phyloP scores from a whole-genome alignment of 2,797 vertebrate species.

The Neosilurus mollespiculum region DNA sequence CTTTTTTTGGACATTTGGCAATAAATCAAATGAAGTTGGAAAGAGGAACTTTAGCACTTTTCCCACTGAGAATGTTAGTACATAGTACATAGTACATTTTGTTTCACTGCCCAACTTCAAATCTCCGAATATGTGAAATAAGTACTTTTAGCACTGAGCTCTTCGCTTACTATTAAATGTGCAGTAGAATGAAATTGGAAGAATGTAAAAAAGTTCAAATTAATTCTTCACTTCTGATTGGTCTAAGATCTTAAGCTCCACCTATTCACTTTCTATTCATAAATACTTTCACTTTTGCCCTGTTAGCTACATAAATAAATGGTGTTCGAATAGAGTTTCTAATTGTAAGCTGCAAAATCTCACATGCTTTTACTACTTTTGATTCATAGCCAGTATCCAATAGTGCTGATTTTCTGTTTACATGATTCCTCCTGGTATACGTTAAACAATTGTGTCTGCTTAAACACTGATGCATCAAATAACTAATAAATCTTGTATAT shows the following conservation, averaged over 20 bases:
- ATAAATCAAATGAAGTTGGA: no score
- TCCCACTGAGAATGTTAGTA: no score
- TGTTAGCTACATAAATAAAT: not conserved
- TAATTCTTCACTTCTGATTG: not conserved
- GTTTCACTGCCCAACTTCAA: no score
- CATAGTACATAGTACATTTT: no score
- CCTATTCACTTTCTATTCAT: not conserved
- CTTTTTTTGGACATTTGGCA: no score
- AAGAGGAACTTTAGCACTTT: no score
- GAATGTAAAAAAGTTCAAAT: no score
- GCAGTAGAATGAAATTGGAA: no score
- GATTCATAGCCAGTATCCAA: not conserved
- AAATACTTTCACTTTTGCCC: not conserved
- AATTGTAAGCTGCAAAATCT: not conserved
- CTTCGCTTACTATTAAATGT: no score
- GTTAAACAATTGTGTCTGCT: not conserved
- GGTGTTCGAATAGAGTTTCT: not conserved
- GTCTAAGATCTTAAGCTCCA: not conserved
- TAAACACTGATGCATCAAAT: constrained; percentile 3
- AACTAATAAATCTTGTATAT: not conserved
- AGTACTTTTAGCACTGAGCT: no score
- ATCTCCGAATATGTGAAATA: no score
- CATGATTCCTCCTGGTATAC: not conserved
- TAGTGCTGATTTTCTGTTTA: not conserved
- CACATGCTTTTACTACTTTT: not conserved